Evolutionary conservation across 2,888 invertebrate genomes (phyloP).

Genomic region (Isoperla grammatica): DNA sequence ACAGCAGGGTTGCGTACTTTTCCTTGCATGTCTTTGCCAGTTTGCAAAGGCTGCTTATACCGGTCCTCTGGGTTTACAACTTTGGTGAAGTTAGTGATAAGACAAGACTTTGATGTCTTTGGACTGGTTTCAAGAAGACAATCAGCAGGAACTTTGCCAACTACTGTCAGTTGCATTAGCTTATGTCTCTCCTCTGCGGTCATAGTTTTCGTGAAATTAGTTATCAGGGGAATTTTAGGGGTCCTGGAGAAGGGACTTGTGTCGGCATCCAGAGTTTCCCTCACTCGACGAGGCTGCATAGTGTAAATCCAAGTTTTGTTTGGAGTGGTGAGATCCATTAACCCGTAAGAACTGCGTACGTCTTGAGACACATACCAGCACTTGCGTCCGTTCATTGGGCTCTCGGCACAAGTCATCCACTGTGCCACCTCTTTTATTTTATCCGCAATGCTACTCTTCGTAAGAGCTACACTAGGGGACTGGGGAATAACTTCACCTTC

Average conservation of each 20-base stretch:
- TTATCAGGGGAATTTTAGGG: conserved; percentile 21
- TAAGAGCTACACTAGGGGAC: conserved; percentile 36
- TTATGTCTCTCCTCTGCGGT: conserved; percentile 38
- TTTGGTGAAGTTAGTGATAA: conserved; percentile 41
- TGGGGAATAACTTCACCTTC: conserved; percentile 43
- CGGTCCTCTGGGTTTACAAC: conserved; percentile 38
- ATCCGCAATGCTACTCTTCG: conserved; percentile 36
- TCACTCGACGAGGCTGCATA: conserved; percentile 21
- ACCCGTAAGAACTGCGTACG: conserved; percentile 18
- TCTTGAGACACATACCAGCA: conserved; percentile 56
- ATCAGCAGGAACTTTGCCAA: neutral
- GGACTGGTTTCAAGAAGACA: neutral
- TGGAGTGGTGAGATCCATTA: conserved; percentile 20
- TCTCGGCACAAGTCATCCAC: conserved; percentile 54
- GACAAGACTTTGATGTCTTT: conserved; percentile 15
- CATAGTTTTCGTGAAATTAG: conserved; percentile 39
- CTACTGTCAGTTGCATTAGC: conserved; percentile 29
- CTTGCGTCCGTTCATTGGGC: conserved; percentile 49
- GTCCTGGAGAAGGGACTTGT: neutral
- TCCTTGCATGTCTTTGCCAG: conserved; percentile 2
- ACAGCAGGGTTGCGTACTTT: neutral
- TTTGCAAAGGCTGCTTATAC: conserved; percentile 33
- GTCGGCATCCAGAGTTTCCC: neutral
- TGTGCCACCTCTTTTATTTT: conserved; percentile 56
- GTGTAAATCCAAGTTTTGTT: conserved; percentile 26